A percentile compares a stretch with the other conserved stretches of the same genome.
Evolutionary conservation across 2,797 vertebrate species (phyloP).

Genomic region (Diplodus puntazzo): DNA sequence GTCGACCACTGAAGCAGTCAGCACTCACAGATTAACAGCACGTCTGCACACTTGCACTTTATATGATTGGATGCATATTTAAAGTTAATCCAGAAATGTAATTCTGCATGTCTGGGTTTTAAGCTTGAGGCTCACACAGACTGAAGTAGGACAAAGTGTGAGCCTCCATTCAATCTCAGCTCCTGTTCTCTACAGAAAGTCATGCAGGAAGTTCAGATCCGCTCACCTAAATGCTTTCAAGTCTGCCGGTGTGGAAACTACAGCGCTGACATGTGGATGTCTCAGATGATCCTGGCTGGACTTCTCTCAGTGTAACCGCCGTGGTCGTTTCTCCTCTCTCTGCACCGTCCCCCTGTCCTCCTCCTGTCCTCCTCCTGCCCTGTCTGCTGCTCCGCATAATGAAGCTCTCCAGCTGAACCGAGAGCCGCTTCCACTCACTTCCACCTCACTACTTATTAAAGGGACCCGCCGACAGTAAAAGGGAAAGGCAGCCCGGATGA

Average conservation of each 20-base stretch:
- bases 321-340: neutral
- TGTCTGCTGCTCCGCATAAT: conserved; percentile 35
- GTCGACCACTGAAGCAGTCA: neutral
- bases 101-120: neutral
- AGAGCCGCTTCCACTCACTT: conserved; percentile 23
- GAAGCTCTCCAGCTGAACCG: conserved; percentile 20
- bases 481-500: conserved; percentile 36
- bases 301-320: neutral
- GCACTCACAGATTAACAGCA: conserved; percentile 1
- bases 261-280: neutral
- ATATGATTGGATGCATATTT: neutral
- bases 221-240: conserved; percentile 42
- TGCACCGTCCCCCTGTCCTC: neutral
- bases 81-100: neutral
- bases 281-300: neutral
- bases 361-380: neutral
- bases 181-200: neutral
- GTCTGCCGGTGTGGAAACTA: neutral
- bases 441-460: conserved; percentile 58
- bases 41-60: neutral
- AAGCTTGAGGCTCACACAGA: neutral
- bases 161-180: neutral
- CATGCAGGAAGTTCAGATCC: neutral
- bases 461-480: conserved; percentile 49
- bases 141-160: neutral